Percentiles rank a stretch among this genome's conserved stretches.
Conservation (phyloP, 2,797 vertebrate genomes). For the Tauraco hartlaubi region DNA sequence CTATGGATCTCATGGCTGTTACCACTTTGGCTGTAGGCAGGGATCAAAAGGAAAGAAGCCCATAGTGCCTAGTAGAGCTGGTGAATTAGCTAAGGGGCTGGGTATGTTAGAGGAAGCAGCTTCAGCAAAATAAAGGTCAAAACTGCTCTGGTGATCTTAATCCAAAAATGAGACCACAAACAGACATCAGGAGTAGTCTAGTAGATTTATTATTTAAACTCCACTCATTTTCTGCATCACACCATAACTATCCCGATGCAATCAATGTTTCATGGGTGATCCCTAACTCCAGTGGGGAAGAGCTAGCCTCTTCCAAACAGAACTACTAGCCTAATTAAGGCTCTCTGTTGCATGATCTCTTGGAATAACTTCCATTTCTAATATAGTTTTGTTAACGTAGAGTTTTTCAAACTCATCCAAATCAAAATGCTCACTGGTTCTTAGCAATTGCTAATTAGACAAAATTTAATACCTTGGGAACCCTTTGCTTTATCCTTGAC, state of each 20-base stretch:
- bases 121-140: neutral
- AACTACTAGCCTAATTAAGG: neutral
- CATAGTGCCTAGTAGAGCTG: neutral
- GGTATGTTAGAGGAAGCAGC: neutral
- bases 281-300: neutral
- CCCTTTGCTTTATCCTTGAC: neutral
- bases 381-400: neutral
- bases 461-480: slow-evolving; percentile 9
- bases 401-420: neutral
- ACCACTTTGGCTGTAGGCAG: neutral
- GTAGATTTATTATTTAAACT: neutral
- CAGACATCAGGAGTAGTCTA: neutral
- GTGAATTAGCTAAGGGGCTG: neutral
- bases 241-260: neutral
- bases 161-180: neutral
- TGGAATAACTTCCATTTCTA: neutral
- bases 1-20: neutral
- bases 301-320: neutral
- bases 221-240: neutral
- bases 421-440: neutral
- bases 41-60: neutral
- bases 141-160: neutral
- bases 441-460: slow-evolving; percentile 16
- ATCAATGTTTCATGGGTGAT: neutral
- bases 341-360: neutral